Evolutionary conservation across 2,113 vertebrate genomes (phyloP), one percentile per base, ranked within the genome.

Genomic region (Urocolius indicus): DNA sequence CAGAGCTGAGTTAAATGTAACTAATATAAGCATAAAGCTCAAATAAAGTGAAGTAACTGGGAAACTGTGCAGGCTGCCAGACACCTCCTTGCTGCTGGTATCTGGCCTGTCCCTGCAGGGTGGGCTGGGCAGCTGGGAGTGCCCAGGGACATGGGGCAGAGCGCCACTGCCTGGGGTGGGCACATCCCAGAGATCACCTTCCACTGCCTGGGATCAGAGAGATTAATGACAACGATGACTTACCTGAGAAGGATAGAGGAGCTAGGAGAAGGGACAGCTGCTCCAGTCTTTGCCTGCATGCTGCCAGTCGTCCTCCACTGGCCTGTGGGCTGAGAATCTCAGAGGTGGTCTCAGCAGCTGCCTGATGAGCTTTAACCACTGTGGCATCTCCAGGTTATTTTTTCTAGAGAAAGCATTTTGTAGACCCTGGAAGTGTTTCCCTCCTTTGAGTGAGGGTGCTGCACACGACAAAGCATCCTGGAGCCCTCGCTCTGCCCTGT

Each of bases 301-400:
- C 58, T 54, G 26, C 38, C 32, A 3, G 0, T 3, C 3, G 1
- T 3, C 52, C 29, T 73, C 18, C 30, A 10, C 38, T 34, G 20
- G 21, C 26, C 27, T 5, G 2, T 2, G 55, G 58, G 24, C 41
- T 12, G 27, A 22, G 30, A 51, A 13, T 27, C 30, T 72, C 13
- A 3, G 23, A 62, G 41, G 19, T 1, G 9, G 6, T 36, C 13
- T 22, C 34, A 0, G 0, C 1, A 0, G 62, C 45, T 89, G 30
- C 49, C 34, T 41, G 49, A 1, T 2, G 14, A 23, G 16, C 34
- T 51, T 34, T 54, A 57, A 26, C 23, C 13, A 8, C 22, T 36
- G 24, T 21, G 22, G 15, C 34, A 38, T 20, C 17, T 62, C 51
- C 1, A 3, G 46, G 6, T 32, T 19, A 29, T 66, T 79, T 43